phyloP scores from a whole-genome alignment of 2,888 invertebrate genomes.

The Slavum lentiscoides region DNA sequence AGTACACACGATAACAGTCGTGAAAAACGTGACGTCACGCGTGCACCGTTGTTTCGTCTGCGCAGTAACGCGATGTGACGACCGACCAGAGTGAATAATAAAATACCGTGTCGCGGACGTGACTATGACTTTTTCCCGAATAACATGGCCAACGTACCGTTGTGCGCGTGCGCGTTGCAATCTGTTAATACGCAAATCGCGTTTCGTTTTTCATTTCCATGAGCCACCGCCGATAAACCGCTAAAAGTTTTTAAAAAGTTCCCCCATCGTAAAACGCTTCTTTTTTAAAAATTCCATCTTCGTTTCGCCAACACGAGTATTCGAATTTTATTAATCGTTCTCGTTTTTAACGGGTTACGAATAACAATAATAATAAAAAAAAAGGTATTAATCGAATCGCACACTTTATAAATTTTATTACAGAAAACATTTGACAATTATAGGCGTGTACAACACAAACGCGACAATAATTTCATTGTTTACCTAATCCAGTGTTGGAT shows the following conservation, averaged over 20 bases:
- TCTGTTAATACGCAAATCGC: neutral
- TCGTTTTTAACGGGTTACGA: too few species aligned
- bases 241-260: neutral
- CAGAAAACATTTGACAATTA: too few species aligned
- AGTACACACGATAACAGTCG: too few species aligned
- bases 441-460: neutral
- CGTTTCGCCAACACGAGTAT: too few species aligned
- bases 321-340: neutral
- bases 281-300: too few species aligned
- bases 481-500: neutral
- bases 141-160: conserved; percentile 1
- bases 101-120: neutral
- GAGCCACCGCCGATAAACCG: neutral
- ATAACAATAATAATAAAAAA: too few species aligned
- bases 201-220: conserved; percentile 7
- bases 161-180: conserved; percentile 24
- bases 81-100: too few species aligned
- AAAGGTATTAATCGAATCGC: too few species aligned
- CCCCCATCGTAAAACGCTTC: too few species aligned
- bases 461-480: too few species aligned
- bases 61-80: neutral
- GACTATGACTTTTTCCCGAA: conserved; percentile 21
- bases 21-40: neutral
- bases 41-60: neutral
- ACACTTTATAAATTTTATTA: too few species aligned